phyloP scores from a whole-genome alignment of 2,888 invertebrate genomes.

The Folsomia manolachei region DNA sequence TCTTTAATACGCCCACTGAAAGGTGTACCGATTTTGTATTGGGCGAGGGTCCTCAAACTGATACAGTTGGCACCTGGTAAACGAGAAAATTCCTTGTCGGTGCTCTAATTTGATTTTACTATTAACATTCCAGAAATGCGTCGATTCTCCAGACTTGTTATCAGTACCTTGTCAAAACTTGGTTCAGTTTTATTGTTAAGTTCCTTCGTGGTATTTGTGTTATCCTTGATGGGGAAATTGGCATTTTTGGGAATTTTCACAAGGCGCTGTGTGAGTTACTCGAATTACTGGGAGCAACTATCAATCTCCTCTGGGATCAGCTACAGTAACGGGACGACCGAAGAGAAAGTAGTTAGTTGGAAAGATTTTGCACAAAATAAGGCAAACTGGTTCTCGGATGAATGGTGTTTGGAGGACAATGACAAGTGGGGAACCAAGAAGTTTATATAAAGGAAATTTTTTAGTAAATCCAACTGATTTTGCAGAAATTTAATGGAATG shows the following conservation, averaged over 20 bases:
- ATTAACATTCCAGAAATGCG: neutral
- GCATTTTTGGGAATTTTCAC: neutral
- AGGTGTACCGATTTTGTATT: neutral
- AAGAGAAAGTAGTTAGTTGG: neutral
- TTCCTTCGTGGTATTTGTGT: neutral
- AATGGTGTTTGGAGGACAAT: neutral
- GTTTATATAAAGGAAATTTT: neutral
- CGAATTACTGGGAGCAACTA: neutral
- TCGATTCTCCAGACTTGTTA: neutral
- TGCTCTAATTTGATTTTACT: too few relatives aligned
- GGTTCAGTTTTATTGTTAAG: neutral
- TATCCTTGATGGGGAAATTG: neutral
- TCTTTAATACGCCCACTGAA: neutral
- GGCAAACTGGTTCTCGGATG: neutral
- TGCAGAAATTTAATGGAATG: slow-evolving; percentile 10
- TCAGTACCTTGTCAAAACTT: neutral
- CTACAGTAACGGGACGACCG: neutral
- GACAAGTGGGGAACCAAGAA: too few relatives aligned
- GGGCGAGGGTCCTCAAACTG: neutral
- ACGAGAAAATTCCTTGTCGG: too few relatives aligned
- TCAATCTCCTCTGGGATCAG: too few relatives aligned
- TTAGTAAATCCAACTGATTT: neutral
- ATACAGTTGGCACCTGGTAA: neutral
- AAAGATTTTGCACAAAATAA: neutral
- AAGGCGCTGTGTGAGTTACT: neutral